Conservation (phyloP, 2,797 vertebrate genomes). For the Naso thynnoides region DNA sequence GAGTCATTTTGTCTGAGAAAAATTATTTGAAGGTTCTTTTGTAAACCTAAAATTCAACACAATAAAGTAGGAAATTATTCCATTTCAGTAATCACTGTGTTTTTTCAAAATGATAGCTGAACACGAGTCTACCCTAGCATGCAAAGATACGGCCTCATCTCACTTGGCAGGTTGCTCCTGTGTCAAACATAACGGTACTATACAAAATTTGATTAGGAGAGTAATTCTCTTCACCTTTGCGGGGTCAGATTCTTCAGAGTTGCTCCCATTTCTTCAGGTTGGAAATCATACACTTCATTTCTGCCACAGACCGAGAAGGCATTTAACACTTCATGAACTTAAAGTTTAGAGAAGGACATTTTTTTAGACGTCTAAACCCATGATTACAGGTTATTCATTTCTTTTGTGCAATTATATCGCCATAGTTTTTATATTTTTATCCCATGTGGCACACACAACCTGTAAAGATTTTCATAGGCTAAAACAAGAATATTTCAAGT, state of each 20-base stretch:
- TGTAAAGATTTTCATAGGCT: no score
- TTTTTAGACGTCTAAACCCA: not conserved
- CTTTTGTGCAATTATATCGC: not conserved
- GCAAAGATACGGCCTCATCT: not conserved
- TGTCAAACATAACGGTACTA: not conserved
- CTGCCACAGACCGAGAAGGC: not conserved
- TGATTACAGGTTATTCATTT: not conserved
- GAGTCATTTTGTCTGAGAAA: slow-evolving; percentile 7
- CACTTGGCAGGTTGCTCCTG: not conserved
- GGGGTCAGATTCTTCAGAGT: not conserved
- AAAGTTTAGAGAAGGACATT: not conserved
- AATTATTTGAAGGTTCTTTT: slow-evolving; percentile 9
- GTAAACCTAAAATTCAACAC: not conserved
- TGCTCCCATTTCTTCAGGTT: not conserved
- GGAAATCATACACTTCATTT: not conserved
- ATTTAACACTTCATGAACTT: not conserved
- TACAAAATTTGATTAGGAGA: not conserved
- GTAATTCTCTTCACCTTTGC: not conserved
- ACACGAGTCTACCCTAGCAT: not conserved
- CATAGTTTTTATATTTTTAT: not conserved
- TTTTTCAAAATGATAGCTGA: slow-evolving; percentile 29
- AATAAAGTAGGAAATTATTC: slow-evolving; percentile 19
- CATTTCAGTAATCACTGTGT: slow-evolving; percentile 33
- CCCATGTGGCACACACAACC: no score
- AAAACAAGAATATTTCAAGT: not conserved